Evolutionary conservation across 2,888 invertebrate genomes (phyloP).

Genomic region (Ornithoptera alexandrae): DNA sequence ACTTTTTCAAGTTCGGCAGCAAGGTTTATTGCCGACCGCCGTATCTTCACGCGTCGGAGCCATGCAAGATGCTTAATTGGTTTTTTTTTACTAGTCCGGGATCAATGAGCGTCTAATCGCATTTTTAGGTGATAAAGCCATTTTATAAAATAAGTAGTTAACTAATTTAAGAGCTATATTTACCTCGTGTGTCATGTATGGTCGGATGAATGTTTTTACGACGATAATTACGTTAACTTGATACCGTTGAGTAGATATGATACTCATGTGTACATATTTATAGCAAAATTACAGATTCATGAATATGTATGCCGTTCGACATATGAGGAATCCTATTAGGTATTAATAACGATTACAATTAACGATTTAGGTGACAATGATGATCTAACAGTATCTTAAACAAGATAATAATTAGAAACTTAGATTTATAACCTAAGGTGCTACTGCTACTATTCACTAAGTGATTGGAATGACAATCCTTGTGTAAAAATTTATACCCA

Average conservation of each 20-base stretch:
- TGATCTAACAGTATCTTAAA: not conserved
- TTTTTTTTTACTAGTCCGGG: constrained; percentile 30
- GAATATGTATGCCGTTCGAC: not conserved
- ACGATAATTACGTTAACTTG: not conserved
- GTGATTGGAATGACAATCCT: too few relatives aligned
- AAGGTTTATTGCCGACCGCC: constrained; percentile 3
- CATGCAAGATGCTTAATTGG: constrained; percentile 14
- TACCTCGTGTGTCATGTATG: not conserved
- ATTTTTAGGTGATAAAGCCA: constrained; percentile 18
- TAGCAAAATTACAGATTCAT: not conserved
- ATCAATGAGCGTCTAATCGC: constrained; percentile 26
- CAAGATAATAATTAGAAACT: too few relatives aligned
- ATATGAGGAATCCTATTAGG: not conserved
- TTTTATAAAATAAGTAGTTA: constrained; percentile 7
- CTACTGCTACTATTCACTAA: too few relatives aligned
- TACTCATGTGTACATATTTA: not conserved
- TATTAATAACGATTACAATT: constrained; percentile 1
- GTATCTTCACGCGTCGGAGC: constrained; percentile 17
- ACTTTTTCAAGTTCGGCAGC: constrained; percentile 8
- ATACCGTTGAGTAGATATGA: not conserved
- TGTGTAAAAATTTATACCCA: too few relatives aligned
- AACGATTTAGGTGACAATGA: not conserved
- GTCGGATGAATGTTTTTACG: not conserved
- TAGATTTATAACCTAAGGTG: too few relatives aligned
- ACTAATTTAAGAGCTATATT: not conserved